phyloP scores from a whole-genome alignment of 2,888 invertebrate species.

The Plusia festucae region DNA sequence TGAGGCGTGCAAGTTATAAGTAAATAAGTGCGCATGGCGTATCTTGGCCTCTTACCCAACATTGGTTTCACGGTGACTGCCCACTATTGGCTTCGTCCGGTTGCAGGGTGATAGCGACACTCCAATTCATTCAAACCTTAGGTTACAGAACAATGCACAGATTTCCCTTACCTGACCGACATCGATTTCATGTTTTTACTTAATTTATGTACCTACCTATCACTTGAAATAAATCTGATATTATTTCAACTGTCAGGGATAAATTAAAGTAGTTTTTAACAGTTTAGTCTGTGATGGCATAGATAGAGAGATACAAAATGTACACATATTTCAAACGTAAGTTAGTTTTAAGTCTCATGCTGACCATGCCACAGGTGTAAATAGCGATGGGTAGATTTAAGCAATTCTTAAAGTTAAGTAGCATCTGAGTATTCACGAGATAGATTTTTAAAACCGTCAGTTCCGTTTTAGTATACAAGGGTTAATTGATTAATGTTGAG shows the following conservation, averaged over 20 bases:
- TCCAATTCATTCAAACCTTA: slow-evolving; percentile 53
- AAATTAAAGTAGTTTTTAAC: neutral
- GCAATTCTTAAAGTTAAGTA: too few species aligned
- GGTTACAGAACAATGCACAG: slow-evolving; percentile 54
- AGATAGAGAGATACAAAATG: too few species aligned
- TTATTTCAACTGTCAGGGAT: neutral
- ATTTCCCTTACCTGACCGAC: slow-evolving; percentile 39
- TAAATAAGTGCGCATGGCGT: slow-evolving; percentile 60
- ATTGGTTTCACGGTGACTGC: slow-evolving; percentile 71
- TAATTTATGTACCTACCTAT: neutral
- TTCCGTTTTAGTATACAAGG: too few species aligned
- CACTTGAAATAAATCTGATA: neutral
- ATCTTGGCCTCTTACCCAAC: slow-evolving; percentile 70
- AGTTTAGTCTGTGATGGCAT: too few species aligned
- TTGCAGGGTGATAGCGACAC: slow-evolving; percentile 63
- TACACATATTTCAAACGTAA: too few species aligned
- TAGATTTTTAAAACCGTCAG: too few species aligned
- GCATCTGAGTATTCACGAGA: too few species aligned
- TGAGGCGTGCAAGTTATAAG: slow-evolving; percentile 20
- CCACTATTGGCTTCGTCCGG: slow-evolving; percentile 68
- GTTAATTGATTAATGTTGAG: too few species aligned
- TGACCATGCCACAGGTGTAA: too few species aligned
- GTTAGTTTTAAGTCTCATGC: too few species aligned
- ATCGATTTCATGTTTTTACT: slow-evolving; percentile 7
- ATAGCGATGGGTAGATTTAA: too few species aligned